Percentiles rank a stretch among this genome's conserved stretches.
Conservation (phyloP, 2,113 vertebrate genomes). For the Sander lucioperca region DNA sequence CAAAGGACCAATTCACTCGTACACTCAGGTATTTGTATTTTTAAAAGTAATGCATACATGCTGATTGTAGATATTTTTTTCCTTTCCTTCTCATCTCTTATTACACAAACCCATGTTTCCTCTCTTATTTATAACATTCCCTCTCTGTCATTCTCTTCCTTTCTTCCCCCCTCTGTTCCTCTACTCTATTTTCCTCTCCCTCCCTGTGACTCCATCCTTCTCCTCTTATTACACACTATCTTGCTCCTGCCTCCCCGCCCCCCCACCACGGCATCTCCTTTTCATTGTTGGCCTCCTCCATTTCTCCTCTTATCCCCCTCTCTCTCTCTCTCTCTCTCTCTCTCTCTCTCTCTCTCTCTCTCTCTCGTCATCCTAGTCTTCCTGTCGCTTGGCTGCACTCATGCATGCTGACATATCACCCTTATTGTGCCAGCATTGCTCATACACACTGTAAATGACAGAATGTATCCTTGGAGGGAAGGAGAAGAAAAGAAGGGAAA, state of each 20-base stretch:
- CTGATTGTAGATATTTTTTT: background rate
- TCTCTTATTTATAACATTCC: background rate
- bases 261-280: background rate
- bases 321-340: no score
- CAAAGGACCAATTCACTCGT: background rate
- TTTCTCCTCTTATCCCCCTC: constrained; percentile 6
- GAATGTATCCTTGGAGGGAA: constrained; percentile 5
- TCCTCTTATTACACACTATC: background rate
- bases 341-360: background rate
- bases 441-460: constrained; percentile 24
- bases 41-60: background rate
- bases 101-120: background rate
- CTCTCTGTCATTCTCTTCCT: background rate
- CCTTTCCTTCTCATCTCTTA: background rate
- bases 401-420: constrained; percentile 44
- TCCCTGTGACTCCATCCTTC: background rate
- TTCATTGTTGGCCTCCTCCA: background rate
- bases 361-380: constrained; percentile 1
- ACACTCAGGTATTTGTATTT: background rate
- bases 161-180: background rate
- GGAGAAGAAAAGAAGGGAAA: background rate
- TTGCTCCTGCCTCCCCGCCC: background rate
- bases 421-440: constrained; percentile 31
- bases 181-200: background rate
- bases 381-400: constrained; percentile 31